Conservation (phyloP, 2,113 vertebrate genomes). For the Nyctibius bracteatus region DNA sequence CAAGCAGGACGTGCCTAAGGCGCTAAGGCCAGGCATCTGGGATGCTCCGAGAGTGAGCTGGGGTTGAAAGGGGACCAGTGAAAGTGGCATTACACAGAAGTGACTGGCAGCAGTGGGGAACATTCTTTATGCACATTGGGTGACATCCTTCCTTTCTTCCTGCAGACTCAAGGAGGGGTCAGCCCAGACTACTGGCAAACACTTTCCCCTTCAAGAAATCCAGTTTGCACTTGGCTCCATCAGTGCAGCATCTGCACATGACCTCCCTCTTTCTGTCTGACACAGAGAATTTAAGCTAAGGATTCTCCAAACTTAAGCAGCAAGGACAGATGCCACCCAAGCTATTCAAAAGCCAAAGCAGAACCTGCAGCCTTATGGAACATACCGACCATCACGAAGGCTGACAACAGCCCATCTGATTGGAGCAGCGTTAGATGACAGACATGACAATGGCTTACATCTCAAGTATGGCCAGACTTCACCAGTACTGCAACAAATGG, state of each 20-base stretch:
- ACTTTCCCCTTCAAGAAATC: neutral
- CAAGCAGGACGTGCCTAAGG: neutral
- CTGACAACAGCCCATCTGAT: neutral
- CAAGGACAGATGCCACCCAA: neutral
- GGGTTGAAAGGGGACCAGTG: neutral
- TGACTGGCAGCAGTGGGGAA: neutral
- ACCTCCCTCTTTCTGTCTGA: neutral
- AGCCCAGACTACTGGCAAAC: neutral
- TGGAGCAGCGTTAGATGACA: neutral
- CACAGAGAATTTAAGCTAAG: neutral
- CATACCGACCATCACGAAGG: neutral
- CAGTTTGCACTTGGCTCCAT: neutral
- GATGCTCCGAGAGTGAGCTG: neutral
- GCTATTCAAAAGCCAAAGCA: neutral
- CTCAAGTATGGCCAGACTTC: neutral
- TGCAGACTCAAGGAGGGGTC: neutral
- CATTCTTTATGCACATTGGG: accelerated
- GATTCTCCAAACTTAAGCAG: neutral
- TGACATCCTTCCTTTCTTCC: neutral
- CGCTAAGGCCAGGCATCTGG: neutral
- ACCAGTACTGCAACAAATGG: neutral
- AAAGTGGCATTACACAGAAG: neutral
- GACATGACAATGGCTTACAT: no score
- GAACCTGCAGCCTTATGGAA: neutral
- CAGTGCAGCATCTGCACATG: no score